Evolutionary conservation across 2,797 vertebrate species (phyloP).

Genomic region (Oreochromis grahami): DNA sequence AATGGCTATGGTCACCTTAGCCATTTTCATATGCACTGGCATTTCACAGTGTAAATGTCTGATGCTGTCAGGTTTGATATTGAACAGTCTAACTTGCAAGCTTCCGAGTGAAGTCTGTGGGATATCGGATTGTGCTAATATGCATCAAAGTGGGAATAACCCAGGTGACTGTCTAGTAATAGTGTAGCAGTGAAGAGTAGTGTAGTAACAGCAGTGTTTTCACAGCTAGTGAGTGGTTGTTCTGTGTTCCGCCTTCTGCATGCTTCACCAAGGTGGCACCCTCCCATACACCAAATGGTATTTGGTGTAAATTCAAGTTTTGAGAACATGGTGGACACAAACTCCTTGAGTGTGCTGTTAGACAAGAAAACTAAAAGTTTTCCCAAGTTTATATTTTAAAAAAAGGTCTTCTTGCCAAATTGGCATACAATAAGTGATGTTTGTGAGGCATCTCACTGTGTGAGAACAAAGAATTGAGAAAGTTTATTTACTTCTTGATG

Average conservation of each 20-base stretch:
- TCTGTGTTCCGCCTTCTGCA: not conserved
- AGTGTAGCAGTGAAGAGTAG: not conserved
- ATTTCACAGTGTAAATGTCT: not conserved
- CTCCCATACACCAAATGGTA: not conserved
- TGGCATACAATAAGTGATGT: not conserved
- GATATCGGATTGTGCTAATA: not conserved
- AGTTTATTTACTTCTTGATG: not conserved
- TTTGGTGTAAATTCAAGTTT: not conserved
- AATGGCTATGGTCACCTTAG: not conserved
- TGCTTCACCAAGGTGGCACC: not conserved
- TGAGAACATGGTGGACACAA: not conserved
- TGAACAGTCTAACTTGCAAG: not conserved
- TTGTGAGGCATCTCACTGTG: not conserved
- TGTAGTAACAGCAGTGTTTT: not conserved
- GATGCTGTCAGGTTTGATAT: not conserved
- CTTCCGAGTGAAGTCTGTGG: not conserved
- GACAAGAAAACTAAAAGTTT: not conserved
- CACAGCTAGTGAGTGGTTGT: not conserved
- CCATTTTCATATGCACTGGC: not conserved
- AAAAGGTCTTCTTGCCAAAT: not conserved
- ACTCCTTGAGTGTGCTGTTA: not conserved
- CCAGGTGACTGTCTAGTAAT: not conserved
- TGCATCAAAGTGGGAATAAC: not conserved
- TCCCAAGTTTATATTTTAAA: not conserved
- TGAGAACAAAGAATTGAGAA: not conserved